These are phyloP conservation scores for Noctua comes DNA, from an alignment of 2,888 invertebrate genomes.

Conservation along the genomic window DNA sequence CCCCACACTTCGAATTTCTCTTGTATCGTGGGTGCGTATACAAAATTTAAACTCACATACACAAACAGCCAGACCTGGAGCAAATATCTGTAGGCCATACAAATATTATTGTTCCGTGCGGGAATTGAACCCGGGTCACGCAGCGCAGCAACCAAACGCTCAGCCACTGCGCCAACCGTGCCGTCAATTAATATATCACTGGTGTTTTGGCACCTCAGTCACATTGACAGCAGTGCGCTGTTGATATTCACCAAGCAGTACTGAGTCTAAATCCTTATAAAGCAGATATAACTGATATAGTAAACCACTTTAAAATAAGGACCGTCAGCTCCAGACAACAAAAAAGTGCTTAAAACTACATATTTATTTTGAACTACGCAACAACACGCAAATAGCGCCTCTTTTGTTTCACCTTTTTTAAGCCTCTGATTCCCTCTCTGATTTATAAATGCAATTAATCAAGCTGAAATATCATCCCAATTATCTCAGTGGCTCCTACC, in stretches of 20 bases:
- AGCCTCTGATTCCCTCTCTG: slow-evolving; percentile 72
- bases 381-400: slow-evolving; percentile 67
- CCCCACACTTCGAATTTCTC: no score
- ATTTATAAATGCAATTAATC: slow-evolving; percentile 85
- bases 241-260: neutral
- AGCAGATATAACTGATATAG: no score
- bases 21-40: no score
- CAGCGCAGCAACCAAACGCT: no score
- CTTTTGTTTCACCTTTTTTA: slow-evolving; percentile 79
- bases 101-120: no score
- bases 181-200: no score
- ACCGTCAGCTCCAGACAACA: neutral
- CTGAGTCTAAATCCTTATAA: neutral
- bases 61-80: no score
- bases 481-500: slow-evolving; percentile 80
- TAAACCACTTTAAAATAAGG: neutral
- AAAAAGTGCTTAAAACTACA: neutral
- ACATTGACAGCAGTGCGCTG: neutral
- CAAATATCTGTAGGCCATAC: no score
- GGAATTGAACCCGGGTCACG: no score
- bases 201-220: neutral
- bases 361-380: slow-evolving; percentile 32
- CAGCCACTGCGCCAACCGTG: no score
- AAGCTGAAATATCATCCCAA: slow-evolving; percentile 84
- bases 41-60: no score